Evolutionary conservation across 1,140 invertebrate genomes (phyloP), one percentile per base, ranked within the genome.

Genomic region (Drosophila biarmipes): DNA sequence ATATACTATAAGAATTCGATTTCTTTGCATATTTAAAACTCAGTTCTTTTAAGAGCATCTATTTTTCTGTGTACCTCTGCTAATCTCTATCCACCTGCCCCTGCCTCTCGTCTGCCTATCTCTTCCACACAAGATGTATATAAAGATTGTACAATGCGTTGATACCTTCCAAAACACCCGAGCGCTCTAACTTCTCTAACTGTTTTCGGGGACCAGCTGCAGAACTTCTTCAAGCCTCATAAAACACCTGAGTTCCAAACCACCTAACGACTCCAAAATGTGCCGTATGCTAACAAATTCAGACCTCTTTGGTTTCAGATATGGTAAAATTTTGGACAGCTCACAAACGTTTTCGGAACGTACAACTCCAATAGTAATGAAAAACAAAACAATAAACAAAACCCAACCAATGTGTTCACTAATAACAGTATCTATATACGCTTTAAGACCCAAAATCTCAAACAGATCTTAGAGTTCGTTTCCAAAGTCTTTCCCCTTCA

Each of bases 261-360:
- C 59, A 64, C 59, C 59, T 67, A 67, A 67, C 63, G 31, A 45
- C 40, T 46, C 59, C 40, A 64, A 63, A 75, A 52, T 80, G 80
- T 76, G 51, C 77, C 78, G 75, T 84, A 77, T 80, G 85, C 79
- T 89, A 89, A 89, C 84, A 84, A 84, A 80, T 89, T 90, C 73
- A 89, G 84, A 89, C 68, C 85, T 89, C 45, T 89, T 89, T 89
- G 84, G 84, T 89, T 89, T 89, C 84, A 89, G 84, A 89, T 89
- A 69, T 89, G 84, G 84, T 89, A 77, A 82, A 69, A 68, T 75
- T 72, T 86, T 89, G 84, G 85, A 84, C 73, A 84, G 84, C 76
- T 71, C 52, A 56, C 63, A 72, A 72, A 72, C 54, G 53, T 72
- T 72, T 51, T 72, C 37, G 68, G 64, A 72, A 72, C 68, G 66